These are phyloP conservation scores for Phymorhynchus buccinoides DNA, from an alignment of 1,140 invertebrate species.

Conservation along the genomic window DNA sequence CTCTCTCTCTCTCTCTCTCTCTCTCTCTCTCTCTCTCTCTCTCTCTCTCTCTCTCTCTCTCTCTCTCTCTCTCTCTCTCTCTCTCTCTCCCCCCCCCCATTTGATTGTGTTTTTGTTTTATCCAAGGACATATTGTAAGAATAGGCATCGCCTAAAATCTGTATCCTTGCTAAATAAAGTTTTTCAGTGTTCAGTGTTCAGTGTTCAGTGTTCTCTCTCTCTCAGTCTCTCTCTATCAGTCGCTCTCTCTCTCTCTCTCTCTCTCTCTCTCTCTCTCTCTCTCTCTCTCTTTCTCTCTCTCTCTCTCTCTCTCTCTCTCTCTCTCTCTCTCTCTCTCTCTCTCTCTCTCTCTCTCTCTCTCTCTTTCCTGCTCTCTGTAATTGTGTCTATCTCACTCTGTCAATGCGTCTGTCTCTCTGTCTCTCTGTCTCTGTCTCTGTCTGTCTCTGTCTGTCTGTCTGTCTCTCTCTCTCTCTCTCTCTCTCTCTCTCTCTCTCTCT, in stretches of 20 bases:
- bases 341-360: constrained; percentile 21
- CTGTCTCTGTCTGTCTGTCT: not conserved
- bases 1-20: not conserved
- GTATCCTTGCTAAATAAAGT: no score
- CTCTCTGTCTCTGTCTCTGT: not conserved
- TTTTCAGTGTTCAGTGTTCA: no score
- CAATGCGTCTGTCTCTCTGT: not conserved
- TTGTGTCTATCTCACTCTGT: not conserved
- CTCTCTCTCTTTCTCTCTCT: constrained; percentile 9
- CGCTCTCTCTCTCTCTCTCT: not conserved
- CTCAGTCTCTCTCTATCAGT: not conserved
- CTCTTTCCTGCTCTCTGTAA: not conserved
- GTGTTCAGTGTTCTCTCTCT: not conserved
- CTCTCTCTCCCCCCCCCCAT: not conserved
- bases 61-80: not conserved
- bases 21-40: not conserved
- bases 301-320: constrained; percentile 18
- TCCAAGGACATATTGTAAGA: not conserved
- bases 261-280: not conserved
- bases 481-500: constrained; percentile 23
- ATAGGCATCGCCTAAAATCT: no score
- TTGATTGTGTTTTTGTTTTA: not conserved
- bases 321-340: constrained; percentile 28
- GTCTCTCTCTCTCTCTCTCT: constrained; percentile 9
- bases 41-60: not conserved